Percentiles rank a stretch among this genome's conserved stretches.
Conservation (phyloP, 2,797 vertebrate genomes). For the Darevskia nairensis region DNA sequence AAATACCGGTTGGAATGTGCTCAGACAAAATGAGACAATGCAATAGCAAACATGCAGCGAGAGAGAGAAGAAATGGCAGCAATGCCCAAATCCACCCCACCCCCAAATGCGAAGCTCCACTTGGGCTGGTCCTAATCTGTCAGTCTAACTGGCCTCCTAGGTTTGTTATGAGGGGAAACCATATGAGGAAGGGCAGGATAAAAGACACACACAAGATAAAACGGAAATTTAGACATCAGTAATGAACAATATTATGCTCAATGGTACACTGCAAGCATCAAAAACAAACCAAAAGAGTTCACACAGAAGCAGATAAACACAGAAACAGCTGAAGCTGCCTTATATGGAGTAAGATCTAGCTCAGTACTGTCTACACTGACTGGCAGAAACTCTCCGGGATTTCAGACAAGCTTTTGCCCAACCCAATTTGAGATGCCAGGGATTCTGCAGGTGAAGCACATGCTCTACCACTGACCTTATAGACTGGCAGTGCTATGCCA, state of each 20-base stretch:
- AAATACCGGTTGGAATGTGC: neutral
- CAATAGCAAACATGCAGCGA: neutral
- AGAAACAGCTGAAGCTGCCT: too few species aligned
- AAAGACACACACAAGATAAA: neutral
- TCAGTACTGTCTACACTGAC: too few species aligned
- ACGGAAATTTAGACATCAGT: neutral
- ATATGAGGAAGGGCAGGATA: neutral
- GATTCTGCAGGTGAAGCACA: too few species aligned
- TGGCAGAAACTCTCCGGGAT: too few species aligned
- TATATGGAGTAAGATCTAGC: too few species aligned
- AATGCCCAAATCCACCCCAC: neutral
- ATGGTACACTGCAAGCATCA: neutral
- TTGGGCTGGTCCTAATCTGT: neutral
- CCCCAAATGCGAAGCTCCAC: neutral
- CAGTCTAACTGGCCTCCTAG: too few species aligned
- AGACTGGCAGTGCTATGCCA: neutral
- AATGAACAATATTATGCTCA: neutral
- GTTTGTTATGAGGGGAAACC: neutral
- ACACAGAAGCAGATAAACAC: neutral
- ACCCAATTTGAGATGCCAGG: too few species aligned
- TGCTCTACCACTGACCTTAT: neutral
- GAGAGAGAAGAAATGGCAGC: neutral
- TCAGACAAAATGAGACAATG: neutral
- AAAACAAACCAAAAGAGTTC: neutral
- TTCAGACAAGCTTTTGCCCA: too few species aligned